Evolutionary conservation across 2,888 invertebrate species (phyloP).

Genomic region (Nemurella pictetii): DNA sequence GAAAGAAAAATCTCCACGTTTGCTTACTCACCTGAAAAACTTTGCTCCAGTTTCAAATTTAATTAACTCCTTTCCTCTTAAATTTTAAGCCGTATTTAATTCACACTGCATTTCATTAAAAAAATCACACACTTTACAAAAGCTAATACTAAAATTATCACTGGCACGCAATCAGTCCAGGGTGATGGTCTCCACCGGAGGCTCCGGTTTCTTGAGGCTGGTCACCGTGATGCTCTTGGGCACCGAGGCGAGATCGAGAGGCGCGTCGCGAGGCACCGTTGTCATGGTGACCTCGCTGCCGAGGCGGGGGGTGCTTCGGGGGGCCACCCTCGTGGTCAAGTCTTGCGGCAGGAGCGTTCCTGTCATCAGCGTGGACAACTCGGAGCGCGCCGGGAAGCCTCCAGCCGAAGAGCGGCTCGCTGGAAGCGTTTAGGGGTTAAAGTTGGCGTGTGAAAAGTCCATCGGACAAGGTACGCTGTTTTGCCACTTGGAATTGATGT

Average conservation of each 20-base stretch:
- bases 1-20: no score
- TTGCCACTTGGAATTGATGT: no score
- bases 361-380: not conserved
- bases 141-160: no score
- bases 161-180: not conserved
- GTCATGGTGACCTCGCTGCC: conserved; percentile 21
- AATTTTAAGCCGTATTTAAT: no score
- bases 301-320: not conserved
- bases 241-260: conserved; percentile 10
- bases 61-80: no score
- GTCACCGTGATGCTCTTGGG: conserved; percentile 21
- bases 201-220: not conserved
- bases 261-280: not conserved
- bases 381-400: not conserved
- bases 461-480: not conserved
- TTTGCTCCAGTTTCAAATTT: no score
- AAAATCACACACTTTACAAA: no score
- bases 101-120: no score
- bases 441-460: no score
- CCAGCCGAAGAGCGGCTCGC: not conserved
- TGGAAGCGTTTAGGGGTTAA: not conserved
- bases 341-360: conserved; percentile 6
- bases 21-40: no score
- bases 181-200: not conserved
- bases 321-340: not conserved